Conservation (phyloP, 2,888 invertebrate genomes). For the Drosophila hawaiiensis region DNA sequence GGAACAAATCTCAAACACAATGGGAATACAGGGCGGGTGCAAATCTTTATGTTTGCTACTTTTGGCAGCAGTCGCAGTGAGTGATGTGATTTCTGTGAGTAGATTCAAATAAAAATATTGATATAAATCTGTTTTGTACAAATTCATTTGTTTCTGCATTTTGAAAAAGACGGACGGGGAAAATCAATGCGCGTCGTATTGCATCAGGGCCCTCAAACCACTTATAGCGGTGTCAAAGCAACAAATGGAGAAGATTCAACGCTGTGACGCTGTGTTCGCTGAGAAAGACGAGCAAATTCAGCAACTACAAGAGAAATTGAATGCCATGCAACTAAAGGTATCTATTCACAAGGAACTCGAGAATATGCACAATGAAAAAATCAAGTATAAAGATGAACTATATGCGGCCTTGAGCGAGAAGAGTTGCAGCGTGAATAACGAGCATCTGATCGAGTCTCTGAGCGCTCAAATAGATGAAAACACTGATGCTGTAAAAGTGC, state of each 20-base stretch:
- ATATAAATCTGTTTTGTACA: not conserved
- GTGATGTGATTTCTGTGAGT: not conserved
- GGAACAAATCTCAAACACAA: not conserved
- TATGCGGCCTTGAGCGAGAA: not conserved
- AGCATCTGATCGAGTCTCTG: not conserved
- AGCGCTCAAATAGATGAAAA: constrained; percentile 7
- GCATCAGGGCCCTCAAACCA: constrained; percentile 1
- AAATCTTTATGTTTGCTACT: not conserved
- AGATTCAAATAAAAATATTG: not conserved
- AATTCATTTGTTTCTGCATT: not conserved
- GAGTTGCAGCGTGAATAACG: not conserved
- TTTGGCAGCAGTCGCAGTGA: not conserved
- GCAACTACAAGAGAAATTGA: not conserved
- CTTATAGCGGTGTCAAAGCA: not conserved
- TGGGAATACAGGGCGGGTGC: not conserved
- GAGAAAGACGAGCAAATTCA: not conserved
- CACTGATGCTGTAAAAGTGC: not conserved
- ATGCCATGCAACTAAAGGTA: not conserved
- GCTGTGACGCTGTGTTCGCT: not conserved
- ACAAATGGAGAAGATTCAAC: not conserved
- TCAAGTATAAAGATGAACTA: constrained; percentile 1
- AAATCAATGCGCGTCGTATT: not conserved
- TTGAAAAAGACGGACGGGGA: not conserved
- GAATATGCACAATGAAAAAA: not conserved
- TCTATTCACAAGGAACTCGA: not conserved